These are phyloP conservation scores for Tethya wilhelma DNA, from an alignment of 37 sponge, comb jelly and placozoan genomes.

Conservation along the genomic window DNA sequence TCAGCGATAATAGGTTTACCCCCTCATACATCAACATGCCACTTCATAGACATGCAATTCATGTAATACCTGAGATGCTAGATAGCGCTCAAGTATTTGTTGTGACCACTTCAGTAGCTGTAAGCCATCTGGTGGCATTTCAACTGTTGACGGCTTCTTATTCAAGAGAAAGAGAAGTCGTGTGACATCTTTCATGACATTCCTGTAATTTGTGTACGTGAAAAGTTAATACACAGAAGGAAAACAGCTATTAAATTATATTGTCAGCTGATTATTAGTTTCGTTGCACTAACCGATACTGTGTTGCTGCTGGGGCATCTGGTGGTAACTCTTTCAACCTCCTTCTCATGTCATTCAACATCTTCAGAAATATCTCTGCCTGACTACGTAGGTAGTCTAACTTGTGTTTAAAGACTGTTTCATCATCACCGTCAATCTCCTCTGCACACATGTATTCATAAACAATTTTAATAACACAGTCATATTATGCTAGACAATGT, in stretches of 20 bases:
- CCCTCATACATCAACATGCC: background rate
- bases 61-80: slow-evolving; percentile 66
- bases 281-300: slow-evolving; percentile 63
- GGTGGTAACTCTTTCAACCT: slow-evolving; percentile 77
- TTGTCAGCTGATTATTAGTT: background rate
- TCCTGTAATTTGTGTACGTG: slow-evolving; percentile 29
- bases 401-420: slow-evolving; percentile 63
- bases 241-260: background rate
- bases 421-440: slow-evolving; percentile 42
- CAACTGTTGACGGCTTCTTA: slow-evolving; percentile 75
- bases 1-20: background rate
- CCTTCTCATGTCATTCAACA: slow-evolving; percentile 93
- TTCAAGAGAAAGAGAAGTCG: slow-evolving; percentile 91
- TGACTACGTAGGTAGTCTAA: slow-evolving; percentile 64
- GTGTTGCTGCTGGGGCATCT: slow-evolving; percentile 57
- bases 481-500: too few species aligned
- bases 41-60: background rate
- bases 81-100: slow-evolving; percentile 68
- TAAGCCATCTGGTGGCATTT: slow-evolving; percentile 89
- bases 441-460: background rate
- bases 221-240: background rate
- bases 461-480: background rate
- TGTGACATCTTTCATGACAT: slow-evolving; percentile 86
- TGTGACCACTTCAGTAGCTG: slow-evolving; percentile 86
- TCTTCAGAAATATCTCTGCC: slow-evolving; percentile 70